A percentile compares a stretch with the other conserved stretches of the same genome.
phyloP scores from a whole-genome alignment of 2,113 vertebrate genomes.

The Petroica traversi region DNA sequence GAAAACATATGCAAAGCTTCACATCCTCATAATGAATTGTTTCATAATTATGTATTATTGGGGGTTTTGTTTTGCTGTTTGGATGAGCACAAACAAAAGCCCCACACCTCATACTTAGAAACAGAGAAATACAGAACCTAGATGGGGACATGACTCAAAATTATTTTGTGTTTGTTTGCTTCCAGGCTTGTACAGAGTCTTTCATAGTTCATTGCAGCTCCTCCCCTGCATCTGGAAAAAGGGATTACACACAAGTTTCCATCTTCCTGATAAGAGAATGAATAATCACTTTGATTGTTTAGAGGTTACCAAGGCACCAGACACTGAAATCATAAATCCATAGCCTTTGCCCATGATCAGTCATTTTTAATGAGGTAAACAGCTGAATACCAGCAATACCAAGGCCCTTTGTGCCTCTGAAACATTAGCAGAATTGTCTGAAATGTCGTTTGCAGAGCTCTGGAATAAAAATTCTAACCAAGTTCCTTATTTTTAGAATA shows the following conservation, averaged over 20 bases:
- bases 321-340: conserved; percentile 8
- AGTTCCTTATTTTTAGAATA: background rate
- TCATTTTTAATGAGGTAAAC: background rate
- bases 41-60: background rate
- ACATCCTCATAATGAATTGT: background rate
- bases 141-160: background rate
- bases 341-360: background rate
- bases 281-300: conserved; percentile 23
- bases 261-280: conserved; percentile 21
- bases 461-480: background rate
- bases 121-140: background rate
- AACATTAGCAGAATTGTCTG: conserved; percentile 22
- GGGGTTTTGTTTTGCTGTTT: background rate
- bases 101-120: background rate
- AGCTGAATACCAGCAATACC: background rate
- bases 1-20: background rate
- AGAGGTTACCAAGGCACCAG: conserved; percentile 28
- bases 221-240: conserved; percentile 35
- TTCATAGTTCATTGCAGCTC: background rate
- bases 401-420: background rate
- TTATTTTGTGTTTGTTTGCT: background rate
- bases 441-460: background rate
- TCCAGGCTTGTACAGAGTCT: conserved; percentile 9
- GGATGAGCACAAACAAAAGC: background rate
- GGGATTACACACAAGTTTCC: conserved; percentile 2